Conservation (phyloP, 2,888 invertebrate species). For the Euplexia lucipara region DNA sequence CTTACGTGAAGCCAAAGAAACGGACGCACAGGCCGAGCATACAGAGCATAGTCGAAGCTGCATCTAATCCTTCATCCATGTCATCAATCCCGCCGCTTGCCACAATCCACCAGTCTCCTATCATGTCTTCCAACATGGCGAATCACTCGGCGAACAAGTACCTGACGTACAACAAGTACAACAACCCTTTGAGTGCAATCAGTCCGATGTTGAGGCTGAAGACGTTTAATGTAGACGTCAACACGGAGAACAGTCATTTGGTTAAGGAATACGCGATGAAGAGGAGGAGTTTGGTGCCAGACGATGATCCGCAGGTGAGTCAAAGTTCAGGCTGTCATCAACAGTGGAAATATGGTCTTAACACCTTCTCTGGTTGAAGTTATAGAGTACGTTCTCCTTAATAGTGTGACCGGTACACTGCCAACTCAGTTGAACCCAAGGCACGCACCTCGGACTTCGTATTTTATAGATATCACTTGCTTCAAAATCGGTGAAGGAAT, state of each 20-base stretch:
- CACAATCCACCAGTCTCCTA: conserved; percentile 61
- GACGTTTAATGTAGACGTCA: conserved; percentile 86
- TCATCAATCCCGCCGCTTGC: conserved; percentile 72
- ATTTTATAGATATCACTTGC: too few species aligned
- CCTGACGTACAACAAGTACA: conserved; percentile 87
- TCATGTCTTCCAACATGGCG: conserved; percentile 26
- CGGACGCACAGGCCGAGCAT: conserved; percentile 91
- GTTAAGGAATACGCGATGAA: conserved; percentile 85
- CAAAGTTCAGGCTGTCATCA: background rate
- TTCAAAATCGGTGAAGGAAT: too few species aligned
- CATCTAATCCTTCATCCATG: conserved; percentile 77
- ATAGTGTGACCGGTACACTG: too few species aligned
- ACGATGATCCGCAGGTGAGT: conserved; percentile 85
- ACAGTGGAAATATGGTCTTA: background rate
- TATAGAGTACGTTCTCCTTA: too few species aligned
- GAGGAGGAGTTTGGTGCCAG: conserved; percentile 81
- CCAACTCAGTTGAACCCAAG: too few species aligned
- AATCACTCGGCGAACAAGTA: conserved; percentile 79
- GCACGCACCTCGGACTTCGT: too few species aligned
- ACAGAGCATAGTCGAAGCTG: conserved; percentile 87
- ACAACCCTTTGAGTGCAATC: conserved; percentile 79
- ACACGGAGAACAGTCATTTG: conserved; percentile 80
- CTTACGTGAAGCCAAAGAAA: conserved; percentile 93
- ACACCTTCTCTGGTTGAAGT: accelerated
- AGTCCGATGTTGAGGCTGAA: conserved; percentile 85